phyloP scores from a whole-genome alignment of 2,113 vertebrate species.

The Malurus cyaneus region DNA sequence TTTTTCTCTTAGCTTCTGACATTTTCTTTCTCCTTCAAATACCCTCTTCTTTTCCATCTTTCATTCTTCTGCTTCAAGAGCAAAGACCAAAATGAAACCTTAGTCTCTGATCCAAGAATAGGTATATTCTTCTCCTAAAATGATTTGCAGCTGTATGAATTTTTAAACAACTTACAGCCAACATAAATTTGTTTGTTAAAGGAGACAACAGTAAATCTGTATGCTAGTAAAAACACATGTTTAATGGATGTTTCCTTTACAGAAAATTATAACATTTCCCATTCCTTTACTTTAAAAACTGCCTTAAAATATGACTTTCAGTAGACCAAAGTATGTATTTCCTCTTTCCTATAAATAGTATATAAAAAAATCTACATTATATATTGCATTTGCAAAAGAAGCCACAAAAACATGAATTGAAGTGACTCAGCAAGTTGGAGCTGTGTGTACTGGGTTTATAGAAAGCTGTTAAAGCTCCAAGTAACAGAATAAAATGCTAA shows the following conservation, averaged over 20 bases:
- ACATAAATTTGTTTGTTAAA: not conserved
- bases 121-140: not conserved
- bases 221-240: not conserved
- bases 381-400: conserved; percentile 48
- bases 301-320: not conserved
- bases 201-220: not conserved
- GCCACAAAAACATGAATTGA: conserved; percentile 52
- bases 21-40: not conserved
- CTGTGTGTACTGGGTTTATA: conserved; percentile 52
- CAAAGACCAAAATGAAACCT: not conserved
- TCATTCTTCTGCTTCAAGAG: not conserved
- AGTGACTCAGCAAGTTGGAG: conserved; percentile 67
- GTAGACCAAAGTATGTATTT: not conserved
- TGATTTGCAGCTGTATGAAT: not conserved
- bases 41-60: not conserved
- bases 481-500: conserved; percentile 65
- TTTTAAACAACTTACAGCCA: not conserved
- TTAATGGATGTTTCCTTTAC: not conserved
- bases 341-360: conserved; percentile 18
- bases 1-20: not conserved
- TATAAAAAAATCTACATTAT: not conserved
- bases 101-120: not conserved
- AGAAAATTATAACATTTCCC: not conserved
- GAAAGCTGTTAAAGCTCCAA: conserved; percentile 54
- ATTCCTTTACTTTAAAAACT: not conserved